These are phyloP conservation scores for Falcunculus frontatus DNA, from an alignment of 2,113 vertebrate genomes.

Conservation along the genomic window DNA sequence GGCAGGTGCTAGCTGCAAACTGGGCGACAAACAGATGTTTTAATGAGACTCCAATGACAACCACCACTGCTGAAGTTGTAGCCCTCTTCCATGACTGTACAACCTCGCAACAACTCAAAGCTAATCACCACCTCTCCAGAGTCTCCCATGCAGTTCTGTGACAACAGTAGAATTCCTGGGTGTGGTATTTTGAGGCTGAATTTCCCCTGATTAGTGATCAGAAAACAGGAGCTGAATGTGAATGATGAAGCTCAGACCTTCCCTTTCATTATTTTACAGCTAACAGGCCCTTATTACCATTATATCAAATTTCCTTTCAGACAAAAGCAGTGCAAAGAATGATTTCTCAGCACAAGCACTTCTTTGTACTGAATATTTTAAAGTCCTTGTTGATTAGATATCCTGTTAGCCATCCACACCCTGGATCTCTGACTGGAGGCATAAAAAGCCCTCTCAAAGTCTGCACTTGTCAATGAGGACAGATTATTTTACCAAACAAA, in stretches of 20 bases:
- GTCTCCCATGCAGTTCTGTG: not conserved
- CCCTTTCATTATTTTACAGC: not conserved
- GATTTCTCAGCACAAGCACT: not conserved
- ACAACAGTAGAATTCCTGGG: not conserved
- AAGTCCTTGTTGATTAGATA: slow-evolving; percentile 6
- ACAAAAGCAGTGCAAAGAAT: not conserved
- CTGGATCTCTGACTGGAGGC: not conserved
- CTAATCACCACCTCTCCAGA: not conserved
- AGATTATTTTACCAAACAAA: slow-evolving; percentile 32
- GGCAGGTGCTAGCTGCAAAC: not conserved
- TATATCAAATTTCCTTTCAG: not conserved
- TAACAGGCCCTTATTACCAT: not conserved
- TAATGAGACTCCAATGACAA: not conserved
- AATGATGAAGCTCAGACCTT: not conserved
- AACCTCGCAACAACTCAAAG: not conserved
- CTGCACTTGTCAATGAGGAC: not conserved
- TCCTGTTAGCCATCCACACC: not conserved
- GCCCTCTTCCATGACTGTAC: not conserved
- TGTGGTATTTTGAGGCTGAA: not conserved
- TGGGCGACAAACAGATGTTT: not conserved
- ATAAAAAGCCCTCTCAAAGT: not conserved
- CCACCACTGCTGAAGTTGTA: not conserved
- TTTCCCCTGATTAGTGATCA: not conserved
- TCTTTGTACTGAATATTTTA: slow-evolving; percentile 22
- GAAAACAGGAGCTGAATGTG: not conserved